Percentiles rank a stretch among this genome's conserved stretches.
These are phyloP conservation scores for Nesogale talazaci DNA, from an alignment of 2,113 vertebrate species.

Conservation along the genomic window DNA sequence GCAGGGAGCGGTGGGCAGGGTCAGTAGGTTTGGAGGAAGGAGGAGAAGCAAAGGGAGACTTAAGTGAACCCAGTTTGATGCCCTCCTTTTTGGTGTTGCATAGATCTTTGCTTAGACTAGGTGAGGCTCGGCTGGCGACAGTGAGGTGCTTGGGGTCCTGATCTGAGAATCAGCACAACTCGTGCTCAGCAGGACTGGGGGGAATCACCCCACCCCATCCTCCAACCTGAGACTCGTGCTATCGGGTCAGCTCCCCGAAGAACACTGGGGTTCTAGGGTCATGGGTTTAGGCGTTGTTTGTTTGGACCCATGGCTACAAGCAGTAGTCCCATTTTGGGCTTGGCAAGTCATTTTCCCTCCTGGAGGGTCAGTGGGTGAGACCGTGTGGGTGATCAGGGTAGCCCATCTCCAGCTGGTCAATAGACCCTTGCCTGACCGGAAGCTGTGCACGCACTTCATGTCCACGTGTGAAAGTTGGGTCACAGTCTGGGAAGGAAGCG, in stretches of 20 bases:
- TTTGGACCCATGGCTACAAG: neutral
- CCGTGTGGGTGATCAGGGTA: neutral
- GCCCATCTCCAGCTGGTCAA: neutral
- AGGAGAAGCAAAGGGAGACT: neutral
- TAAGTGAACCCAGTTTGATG: neutral
- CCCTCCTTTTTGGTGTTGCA: neutral
- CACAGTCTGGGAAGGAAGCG: neutral
- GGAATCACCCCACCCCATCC: neutral
- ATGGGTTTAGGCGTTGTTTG: neutral
- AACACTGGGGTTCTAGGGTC: neutral
- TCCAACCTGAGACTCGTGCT: neutral
- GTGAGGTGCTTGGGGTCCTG: neutral
- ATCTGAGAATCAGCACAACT: neutral
- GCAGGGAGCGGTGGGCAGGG: neutral
- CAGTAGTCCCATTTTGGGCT: neutral
- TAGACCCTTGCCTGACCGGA: neutral
- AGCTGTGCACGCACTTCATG: neutral
- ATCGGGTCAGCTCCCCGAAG: neutral
- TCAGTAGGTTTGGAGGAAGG: neutral
- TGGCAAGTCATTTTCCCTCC: neutral
- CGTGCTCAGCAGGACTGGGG: neutral
- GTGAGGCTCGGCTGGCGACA: neutral
- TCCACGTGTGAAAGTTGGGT: neutral
- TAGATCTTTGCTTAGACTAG: neutral
- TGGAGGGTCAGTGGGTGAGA: neutral